A percentile compares a stretch with the other conserved stretches of the same genome.
Conservation (phyloP, 2,888 invertebrate species). For the Pherbina coryleti region DNA sequence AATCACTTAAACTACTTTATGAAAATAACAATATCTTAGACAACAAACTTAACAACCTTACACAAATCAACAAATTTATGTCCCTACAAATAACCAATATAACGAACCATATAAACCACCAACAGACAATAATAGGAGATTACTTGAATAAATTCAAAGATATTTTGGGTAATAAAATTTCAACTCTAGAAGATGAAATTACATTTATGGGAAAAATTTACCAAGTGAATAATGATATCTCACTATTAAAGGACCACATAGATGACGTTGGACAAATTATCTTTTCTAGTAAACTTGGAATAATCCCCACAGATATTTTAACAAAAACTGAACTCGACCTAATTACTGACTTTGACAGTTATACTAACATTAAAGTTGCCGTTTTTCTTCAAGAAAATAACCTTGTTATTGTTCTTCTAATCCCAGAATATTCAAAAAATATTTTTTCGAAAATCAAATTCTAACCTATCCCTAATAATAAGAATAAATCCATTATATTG, state of each 20-base stretch:
- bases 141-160: constrained; percentile 45
- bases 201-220: constrained; percentile 45
- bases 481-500: constrained; percentile 37
- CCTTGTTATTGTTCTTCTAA: constrained; percentile 38
- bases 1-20: constrained; percentile 27
- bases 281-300: too few species aligned
- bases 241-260: constrained; percentile 40
- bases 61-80: constrained; percentile 32
- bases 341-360: constrained; percentile 43
- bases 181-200: constrained; percentile 46
- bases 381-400: constrained; percentile 37
- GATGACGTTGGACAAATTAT: constrained; percentile 43
- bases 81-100: constrained; percentile 46
- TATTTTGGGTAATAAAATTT: constrained; percentile 39
- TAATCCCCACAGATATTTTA: constrained; percentile 43
- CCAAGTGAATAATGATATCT: constrained; percentile 46
- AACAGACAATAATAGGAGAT: constrained; percentile 43
- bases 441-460: constrained; percentile 37
- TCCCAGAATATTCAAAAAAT: constrained; percentile 35
- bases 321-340: constrained; percentile 39
- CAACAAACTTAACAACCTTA: constrained; percentile 27
- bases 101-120: constrained; percentile 44
- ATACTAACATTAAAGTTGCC: constrained; percentile 39
- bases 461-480: constrained; percentile 38
- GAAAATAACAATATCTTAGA: constrained; percentile 31